Evolutionary conservation across 1,140 invertebrate genomes (phyloP).

Genomic region (Drosophila ananassae): DNA sequence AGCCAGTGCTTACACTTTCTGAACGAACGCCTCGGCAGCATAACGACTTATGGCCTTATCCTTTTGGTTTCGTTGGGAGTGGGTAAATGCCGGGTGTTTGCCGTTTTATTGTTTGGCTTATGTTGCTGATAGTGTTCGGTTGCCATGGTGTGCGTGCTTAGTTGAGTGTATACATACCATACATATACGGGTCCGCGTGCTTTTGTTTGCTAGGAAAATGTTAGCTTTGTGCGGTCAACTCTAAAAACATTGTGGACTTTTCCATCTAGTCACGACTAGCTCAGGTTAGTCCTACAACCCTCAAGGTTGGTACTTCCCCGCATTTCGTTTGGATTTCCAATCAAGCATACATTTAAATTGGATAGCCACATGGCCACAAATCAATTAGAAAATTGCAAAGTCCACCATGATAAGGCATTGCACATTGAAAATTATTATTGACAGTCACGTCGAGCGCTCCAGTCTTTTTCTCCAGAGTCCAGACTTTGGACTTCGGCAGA

Average conservation of each 20-base stretch:
- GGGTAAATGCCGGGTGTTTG: constrained; percentile 43
- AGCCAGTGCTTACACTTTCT: constrained; percentile 58
- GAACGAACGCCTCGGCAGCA: constrained; percentile 46
- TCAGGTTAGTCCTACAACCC: background rate
- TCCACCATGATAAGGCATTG: constrained; percentile 18
- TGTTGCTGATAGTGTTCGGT: constrained; percentile 42
- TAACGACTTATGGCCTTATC: constrained; percentile 70
- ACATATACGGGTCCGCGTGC: background rate
- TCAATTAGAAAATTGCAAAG: constrained; percentile 64
- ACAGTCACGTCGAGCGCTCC: constrained; percentile 29
- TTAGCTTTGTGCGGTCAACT: constrained; percentile 51
- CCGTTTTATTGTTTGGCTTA: constrained; percentile 46
- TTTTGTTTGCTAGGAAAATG: constrained; percentile 32
- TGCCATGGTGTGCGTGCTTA: constrained; percentile 20
- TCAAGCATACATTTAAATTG: constrained; percentile 56
- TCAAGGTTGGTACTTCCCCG: background rate
- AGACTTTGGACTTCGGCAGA: constrained; percentile 12
- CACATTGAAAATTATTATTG: constrained; percentile 52
- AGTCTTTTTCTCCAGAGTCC: constrained; percentile 11
- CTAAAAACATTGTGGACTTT: constrained; percentile 34
- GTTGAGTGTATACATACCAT: background rate
- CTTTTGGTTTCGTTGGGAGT: constrained; percentile 55
- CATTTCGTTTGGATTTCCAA: constrained; percentile 18
- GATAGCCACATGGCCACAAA: constrained; percentile 57
- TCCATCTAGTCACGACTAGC: constrained; percentile 11